Evolutionary conservation across 2,113 vertebrate genomes (phyloP).

Genomic region (Nycticryphes semicollaris): DNA sequence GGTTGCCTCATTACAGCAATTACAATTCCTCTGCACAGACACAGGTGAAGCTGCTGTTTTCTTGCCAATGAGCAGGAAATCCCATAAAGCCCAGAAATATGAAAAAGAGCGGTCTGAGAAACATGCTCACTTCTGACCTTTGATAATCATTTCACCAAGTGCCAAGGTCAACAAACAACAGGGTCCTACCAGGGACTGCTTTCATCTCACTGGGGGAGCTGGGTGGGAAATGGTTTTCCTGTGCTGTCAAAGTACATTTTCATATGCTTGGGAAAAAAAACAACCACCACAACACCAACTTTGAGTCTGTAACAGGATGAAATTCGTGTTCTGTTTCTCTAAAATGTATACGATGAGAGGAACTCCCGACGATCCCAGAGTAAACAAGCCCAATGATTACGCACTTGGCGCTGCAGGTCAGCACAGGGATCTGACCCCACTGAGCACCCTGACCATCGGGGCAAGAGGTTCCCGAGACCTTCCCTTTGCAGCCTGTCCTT

Average conservation of each 20-base stretch:
- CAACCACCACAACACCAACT: too few species aligned
- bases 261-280: neutral
- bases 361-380: neutral
- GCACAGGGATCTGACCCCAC: neutral
- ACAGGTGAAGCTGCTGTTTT: conserved; percentile 20
- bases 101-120: conserved; percentile 50
- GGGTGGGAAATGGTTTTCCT: conserved; percentile 49
- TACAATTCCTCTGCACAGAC: neutral
- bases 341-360: rapidly evolving
- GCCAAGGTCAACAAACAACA: conserved; percentile 54
- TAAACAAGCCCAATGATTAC: neutral
- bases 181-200: conserved; percentile 29
- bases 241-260: neutral
- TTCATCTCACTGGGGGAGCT: conserved; percentile 46
- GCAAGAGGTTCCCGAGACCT: neutral
- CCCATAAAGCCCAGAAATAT: conserved; percentile 29
- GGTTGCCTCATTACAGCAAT: neutral
- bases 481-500: neutral
- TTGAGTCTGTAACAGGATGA: neutral
- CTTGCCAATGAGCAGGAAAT: conserved; percentile 40
- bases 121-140: conserved; percentile 25
- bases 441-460: rapidly evolving
- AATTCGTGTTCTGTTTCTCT: neutral
- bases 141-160: neutral
- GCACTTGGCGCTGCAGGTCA: neutral